These are phyloP conservation scores for Atta colombica DNA, from an alignment of 1,140 invertebrate genomes.

Conservation along the genomic window DNA sequence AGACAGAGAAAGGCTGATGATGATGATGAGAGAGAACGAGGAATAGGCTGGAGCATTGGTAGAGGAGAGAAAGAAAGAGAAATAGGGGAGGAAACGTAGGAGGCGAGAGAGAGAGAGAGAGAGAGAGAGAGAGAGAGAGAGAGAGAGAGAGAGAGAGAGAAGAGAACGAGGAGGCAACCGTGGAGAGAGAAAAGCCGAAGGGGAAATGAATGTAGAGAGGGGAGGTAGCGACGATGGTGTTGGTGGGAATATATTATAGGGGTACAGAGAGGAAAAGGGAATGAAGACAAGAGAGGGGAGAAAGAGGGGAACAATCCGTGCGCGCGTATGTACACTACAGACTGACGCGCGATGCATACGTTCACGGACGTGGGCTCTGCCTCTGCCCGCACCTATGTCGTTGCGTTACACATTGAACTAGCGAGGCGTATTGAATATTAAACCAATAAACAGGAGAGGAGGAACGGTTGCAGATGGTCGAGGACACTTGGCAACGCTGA, in stretches of 20 bases:
- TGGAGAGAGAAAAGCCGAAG: conserved; percentile 46
- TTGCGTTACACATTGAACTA: conserved; percentile 73
- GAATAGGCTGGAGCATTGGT: background rate
- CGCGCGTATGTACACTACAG: conserved; percentile 27
- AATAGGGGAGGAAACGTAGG: conserved; percentile 14
- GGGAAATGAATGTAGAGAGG: conserved; percentile 32
- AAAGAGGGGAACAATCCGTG: conserved; percentile 26
- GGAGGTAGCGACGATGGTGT: background rate
- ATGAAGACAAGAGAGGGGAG: background rate
- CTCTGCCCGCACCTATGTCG: conserved; percentile 66
- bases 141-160: conserved; percentile 11
- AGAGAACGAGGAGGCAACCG: conserved; percentile 50
- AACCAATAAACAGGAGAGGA: conserved; percentile 79
- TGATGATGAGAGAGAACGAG: background rate
- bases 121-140: background rate
- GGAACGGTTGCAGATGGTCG: conserved; percentile 77
- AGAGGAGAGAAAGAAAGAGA: background rate
- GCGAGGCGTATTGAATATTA: conserved; percentile 79
- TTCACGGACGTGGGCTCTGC: conserved; percentile 62
- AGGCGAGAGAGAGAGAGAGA: background rate
- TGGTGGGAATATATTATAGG: background rate
- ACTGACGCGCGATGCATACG: conserved; percentile 56
- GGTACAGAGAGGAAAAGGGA: background rate
- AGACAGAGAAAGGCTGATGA: background rate
- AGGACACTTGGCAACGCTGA: conserved; percentile 79